Conservation (phyloP, 2,888 invertebrate genomes). For the Mesorhabditis spiculigera region DNA sequence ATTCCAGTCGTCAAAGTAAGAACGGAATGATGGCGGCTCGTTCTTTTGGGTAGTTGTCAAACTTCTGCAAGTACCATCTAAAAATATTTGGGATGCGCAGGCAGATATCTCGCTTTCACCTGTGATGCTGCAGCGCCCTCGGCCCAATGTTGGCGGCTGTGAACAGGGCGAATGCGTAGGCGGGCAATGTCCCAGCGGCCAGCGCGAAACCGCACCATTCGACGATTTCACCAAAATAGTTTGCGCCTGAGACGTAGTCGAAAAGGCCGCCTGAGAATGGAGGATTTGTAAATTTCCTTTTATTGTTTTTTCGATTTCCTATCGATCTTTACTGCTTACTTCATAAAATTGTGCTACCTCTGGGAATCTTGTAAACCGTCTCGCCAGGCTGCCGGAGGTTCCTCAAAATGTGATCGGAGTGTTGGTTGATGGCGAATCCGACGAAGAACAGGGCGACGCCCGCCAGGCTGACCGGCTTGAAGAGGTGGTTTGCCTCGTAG, state of each 20-base stretch:
- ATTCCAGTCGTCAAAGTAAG: too few species aligned
- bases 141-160: conserved; percentile 62
- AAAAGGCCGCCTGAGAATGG: conserved; percentile 62
- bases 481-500: too few species aligned
- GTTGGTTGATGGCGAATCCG: conserved; percentile 64
- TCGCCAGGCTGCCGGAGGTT: conserved; percentile 62
- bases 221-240: conserved; percentile 66
- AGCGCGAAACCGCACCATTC: conserved; percentile 66
- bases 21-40: background rate
- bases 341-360: conserved; percentile 44
- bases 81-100: too few species aligned
- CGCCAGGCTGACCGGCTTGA: background rate
- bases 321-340: background rate
- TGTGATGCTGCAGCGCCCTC: conserved; percentile 62
- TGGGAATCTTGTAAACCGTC: conserved; percentile 63
- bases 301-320: background rate
- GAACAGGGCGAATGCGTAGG: conserved; percentile 62
- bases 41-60: background rate
- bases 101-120: conserved; percentile 18
- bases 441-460: conserved; percentile 57
- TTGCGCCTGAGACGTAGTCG: conserved; percentile 63
- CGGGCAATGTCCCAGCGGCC: conserved; percentile 60
- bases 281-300: background rate
- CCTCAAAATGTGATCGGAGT: conserved; percentile 62
- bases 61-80: background rate